These are phyloP conservation scores for Ceraclea dissimilis DNA, from an alignment of 2,888 invertebrate genomes.

Conservation along the genomic window DNA sequence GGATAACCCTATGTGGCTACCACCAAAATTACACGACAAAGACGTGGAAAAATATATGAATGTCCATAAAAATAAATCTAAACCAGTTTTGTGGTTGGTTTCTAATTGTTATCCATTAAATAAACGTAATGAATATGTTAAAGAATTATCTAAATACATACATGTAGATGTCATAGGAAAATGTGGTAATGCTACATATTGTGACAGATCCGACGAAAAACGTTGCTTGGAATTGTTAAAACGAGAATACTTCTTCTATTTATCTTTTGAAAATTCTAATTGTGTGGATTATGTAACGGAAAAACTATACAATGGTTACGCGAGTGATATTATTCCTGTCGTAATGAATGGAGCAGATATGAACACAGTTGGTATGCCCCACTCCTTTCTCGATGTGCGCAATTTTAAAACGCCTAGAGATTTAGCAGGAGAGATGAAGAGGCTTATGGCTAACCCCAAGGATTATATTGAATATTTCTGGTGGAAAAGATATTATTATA, in stretches of 20 bases:
- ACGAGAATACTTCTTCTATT: conserved; percentile 58
- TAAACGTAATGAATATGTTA: conserved; percentile 37
- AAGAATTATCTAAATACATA: conserved; percentile 48
- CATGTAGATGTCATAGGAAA: conserved; percentile 54
- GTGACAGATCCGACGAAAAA: conserved; percentile 21
- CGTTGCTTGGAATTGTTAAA: conserved; percentile 37
- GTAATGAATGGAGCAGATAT: conserved; percentile 63
- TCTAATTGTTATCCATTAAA: conserved; percentile 43
- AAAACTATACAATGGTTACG: conserved; percentile 45
- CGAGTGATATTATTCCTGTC: conserved; percentile 43
- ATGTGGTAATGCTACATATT: conserved; percentile 43
- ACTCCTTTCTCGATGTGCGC: conserved; percentile 58
- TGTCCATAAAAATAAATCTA: conserved; percentile 33
- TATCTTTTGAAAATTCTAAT: conserved; percentile 60
- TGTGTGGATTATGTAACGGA: conserved; percentile 65
- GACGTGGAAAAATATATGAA: neutral
- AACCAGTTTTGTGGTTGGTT: conserved; percentile 50
- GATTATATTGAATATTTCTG: conserved; percentile 57
- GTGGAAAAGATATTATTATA: conserved; percentile 49
- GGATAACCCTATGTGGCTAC: conserved; percentile 29
- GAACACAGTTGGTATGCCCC: conserved; percentile 47
- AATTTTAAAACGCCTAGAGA: conserved; percentile 35
- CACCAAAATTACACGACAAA: neutral
- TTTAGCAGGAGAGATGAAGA: conserved; percentile 50
- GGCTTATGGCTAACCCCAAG: conserved; percentile 42